Evolutionary conservation across 2,113 vertebrate genomes (phyloP).

Genomic region (Carlito syrichta): DNA sequence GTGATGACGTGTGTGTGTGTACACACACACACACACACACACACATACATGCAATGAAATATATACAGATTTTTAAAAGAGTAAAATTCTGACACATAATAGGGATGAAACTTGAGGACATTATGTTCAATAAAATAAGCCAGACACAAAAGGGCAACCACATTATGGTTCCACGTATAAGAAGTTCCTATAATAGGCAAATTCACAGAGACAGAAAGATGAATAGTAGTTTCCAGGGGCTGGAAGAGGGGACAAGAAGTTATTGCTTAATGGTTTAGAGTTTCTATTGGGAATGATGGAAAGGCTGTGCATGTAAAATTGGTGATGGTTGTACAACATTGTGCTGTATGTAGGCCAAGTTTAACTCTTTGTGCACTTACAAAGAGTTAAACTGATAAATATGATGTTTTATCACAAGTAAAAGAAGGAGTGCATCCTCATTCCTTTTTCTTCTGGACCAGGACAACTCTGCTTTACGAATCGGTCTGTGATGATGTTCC

Average conservation of each 20-base stretch:
- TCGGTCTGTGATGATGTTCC: background rate
- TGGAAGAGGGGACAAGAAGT: no score
- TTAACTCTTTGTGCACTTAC: background rate
- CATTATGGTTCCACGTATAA: accelerated
- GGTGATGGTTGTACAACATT: background rate
- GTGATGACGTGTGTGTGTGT: background rate
- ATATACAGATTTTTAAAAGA: background rate
- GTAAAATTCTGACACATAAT: accelerated
- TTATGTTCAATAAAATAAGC: accelerated
- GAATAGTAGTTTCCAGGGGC: accelerated
- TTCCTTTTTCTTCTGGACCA: background rate
- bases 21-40: background rate
- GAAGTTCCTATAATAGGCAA: no score
- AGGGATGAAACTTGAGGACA: background rate
- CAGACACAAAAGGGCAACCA: background rate
- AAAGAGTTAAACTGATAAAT: no score
- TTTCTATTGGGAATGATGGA: background rate
- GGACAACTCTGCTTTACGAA: accelerated
- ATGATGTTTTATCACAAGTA: accelerated
- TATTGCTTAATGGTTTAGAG: background rate
- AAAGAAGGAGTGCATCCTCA: background rate
- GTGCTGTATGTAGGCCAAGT: no score
- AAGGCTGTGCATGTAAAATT: no score
- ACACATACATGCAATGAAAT: accelerated
- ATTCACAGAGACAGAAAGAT: background rate